Evolutionary conservation across 2,113 vertebrate species (phyloP), one percentile per base, ranked within the genome.

Genomic region (Picathartes gymnocephalus): DNA sequence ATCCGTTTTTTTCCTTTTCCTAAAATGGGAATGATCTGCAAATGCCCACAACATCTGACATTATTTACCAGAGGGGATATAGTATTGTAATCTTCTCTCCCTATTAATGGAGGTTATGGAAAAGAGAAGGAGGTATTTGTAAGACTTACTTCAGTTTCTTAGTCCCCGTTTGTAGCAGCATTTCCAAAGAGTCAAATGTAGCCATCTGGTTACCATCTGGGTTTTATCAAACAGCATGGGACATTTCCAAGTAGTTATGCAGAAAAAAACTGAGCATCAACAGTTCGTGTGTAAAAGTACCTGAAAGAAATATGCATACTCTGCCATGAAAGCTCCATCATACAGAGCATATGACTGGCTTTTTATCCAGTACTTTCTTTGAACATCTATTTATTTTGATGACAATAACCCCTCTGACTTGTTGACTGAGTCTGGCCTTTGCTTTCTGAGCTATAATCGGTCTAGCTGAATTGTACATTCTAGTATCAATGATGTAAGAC

Each of bases 191-290:
- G 51, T 96, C 90, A 83, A 76, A 88, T 82, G 76, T 37, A 94
- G 85, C 95, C 95, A 96, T 96, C 92, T 96, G 95, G 90, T 88
- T 93, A 64, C 94, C 95, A 94, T 93, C 87, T 96, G 96, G 79
- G 76, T 80, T 87, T 92, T 78, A 90, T 93, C 82, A 88, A 85
- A 61, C 71, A 96, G 64, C 2, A 1, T 88, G 85, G 66, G 92
- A 90, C 71, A 64, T 48, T 95, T 96, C 90, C 94, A 96, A 95
- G 90, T 40, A 81, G 54, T n/a, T 95, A 74, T 10, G 19, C 51
- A 90, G 90, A 81, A 81, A 92, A 91, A 93, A 83, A 64, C 44
- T 86, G 76, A 92, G 79, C 88, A 93, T 90, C 70, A 78, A 56
- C 58, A 71, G 76, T 71, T 73, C 11, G 2, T 39, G 24, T 53